phyloP scores from a whole-genome alignment of 2,113 vertebrate genomes.

The Phylloscopus whistleri region DNA sequence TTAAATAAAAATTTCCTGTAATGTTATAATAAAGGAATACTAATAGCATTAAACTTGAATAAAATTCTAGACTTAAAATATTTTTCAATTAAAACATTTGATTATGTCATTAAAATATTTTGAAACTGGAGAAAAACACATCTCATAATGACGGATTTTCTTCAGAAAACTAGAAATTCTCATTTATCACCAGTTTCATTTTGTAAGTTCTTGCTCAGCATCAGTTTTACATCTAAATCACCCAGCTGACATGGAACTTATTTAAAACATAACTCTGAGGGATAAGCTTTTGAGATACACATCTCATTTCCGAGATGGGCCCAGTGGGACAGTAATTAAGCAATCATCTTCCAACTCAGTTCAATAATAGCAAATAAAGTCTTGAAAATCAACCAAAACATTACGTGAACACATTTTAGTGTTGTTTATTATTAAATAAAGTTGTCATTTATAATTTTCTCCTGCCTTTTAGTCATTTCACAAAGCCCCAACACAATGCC shows the following conservation, averaged over 20 bases:
- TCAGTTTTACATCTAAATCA: neutral
- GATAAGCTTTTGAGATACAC: neutral
- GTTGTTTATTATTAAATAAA: conserved; percentile 31
- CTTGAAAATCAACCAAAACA: conserved; percentile 14
- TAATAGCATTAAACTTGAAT: neutral
- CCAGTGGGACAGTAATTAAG: conserved; percentile 33
- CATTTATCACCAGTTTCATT: neutral
- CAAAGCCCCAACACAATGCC: neutral
- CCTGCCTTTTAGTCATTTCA: neutral
- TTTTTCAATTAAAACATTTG: neutral
- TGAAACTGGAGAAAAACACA: neutral
- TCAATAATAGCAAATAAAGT: conserved; percentile 23
- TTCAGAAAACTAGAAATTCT: neutral
- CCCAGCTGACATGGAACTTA: neutral
- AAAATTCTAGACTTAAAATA: neutral
- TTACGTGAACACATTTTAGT: neutral
- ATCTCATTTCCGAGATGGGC: conserved; percentile 3
- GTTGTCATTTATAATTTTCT: neutral
- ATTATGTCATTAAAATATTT: neutral
- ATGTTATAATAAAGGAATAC: neutral
- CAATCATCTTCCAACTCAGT: neutral
- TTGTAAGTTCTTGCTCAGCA: neutral
- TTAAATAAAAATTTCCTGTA: conserved; percentile 16
- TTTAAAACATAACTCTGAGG: conserved; percentile 40
- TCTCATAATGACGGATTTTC: neutral